Percentiles rank a stretch among this genome's conserved stretches.
Evolutionary conservation across 2,888 invertebrate species (phyloP).

Genomic region (Caenorhabditis parvicauda): DNA sequence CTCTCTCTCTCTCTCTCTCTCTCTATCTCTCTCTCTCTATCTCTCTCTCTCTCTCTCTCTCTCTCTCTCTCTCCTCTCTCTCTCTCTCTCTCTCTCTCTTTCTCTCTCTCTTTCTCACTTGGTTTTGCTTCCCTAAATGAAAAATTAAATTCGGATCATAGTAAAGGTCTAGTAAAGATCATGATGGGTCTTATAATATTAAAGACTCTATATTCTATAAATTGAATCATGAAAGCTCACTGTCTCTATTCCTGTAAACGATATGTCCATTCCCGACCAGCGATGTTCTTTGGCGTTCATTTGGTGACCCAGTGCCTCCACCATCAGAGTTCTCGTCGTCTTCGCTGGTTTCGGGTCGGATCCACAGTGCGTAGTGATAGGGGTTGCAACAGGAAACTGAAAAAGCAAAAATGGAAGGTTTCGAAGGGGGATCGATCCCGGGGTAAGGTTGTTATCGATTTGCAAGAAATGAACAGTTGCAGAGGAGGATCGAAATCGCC

Average conservation of each 20-base stretch:
- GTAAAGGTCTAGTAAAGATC: too few species aligned
- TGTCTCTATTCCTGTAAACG: constrained; percentile 25
- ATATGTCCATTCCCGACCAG: constrained; percentile 32
- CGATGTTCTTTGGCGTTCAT: constrained; percentile 16
- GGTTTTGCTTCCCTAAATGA: not conserved
- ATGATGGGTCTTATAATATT: too few species aligned
- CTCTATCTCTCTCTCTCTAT: too few species aligned
- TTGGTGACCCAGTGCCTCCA: constrained; percentile 10
- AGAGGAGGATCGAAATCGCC: not conserved
- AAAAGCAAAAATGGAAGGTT: not conserved
- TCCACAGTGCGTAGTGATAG: constrained; percentile 60
- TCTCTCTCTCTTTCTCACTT: not conserved
- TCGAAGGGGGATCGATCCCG: too few species aligned
- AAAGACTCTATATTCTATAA: too few species aligned
- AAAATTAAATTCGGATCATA: not conserved
- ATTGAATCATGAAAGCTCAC: constrained; percentile 13
- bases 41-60: too few species aligned
- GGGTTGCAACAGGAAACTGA: constrained; percentile 59
- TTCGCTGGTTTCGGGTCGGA: constrained; percentile 47
- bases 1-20: not conserved
- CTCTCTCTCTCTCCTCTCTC: too few species aligned
- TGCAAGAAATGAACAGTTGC: not conserved
- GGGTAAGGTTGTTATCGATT: too few species aligned
- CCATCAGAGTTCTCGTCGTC: constrained; percentile 24
- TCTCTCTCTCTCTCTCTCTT: not conserved